These are phyloP conservation scores for Chouioia cunea DNA, from an alignment of 2,888 invertebrate species.

Conservation along the genomic window DNA sequence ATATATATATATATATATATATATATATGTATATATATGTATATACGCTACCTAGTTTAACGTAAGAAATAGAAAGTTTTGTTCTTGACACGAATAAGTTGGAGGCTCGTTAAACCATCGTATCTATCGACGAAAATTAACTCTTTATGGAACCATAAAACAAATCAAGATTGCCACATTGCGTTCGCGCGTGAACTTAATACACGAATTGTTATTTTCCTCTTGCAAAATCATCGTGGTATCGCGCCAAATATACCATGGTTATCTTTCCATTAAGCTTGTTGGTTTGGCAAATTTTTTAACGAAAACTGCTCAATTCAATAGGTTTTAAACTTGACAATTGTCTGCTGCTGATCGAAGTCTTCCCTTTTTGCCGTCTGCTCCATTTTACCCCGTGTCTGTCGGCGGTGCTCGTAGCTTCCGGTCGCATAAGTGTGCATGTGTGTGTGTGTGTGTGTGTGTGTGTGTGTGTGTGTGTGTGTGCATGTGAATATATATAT, in stretches of 20 bases:
- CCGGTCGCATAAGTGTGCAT: conserved; percentile 52
- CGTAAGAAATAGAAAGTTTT: conserved; percentile 37
- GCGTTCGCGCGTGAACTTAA: too few relatives aligned
- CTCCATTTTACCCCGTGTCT: conserved; percentile 38
- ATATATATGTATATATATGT: not conserved
- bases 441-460: too few relatives aligned
- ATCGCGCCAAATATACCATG: too few relatives aligned
- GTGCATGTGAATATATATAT: conserved; percentile 8
- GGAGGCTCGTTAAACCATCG: conserved; percentile 5
- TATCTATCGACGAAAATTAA: conserved; percentile 9
- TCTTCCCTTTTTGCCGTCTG: conserved; percentile 14
- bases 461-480: too few relatives aligned
- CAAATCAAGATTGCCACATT: too few relatives aligned
- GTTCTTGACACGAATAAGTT: conserved; percentile 35
- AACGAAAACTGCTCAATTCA: too few relatives aligned
- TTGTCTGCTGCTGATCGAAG: too few relatives aligned
- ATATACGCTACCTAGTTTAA: conserved; percentile 6
- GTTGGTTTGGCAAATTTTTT: too few relatives aligned
- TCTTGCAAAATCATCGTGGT: too few relatives aligned
- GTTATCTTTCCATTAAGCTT: too few relatives aligned
- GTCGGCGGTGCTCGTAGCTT: conserved; percentile 50
- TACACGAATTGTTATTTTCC: too few relatives aligned
- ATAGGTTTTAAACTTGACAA: too few relatives aligned
- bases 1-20: not conserved
- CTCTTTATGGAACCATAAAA: not conserved